Conservation (phyloP, 1,140 invertebrate genomes). For the Aphelenchoides besseyi region DNA sequence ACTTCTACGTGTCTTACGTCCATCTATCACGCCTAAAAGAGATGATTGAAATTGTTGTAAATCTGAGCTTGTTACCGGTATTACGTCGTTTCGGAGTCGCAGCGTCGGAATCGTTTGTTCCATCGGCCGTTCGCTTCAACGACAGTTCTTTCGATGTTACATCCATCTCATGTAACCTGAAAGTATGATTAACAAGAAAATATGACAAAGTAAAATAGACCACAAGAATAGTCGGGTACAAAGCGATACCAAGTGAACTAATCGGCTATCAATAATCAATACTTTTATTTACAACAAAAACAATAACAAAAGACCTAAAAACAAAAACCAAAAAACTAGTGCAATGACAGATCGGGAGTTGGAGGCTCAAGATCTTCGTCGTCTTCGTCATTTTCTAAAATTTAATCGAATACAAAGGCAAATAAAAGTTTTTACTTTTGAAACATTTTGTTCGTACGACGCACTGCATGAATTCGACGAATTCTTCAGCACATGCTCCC, state of each 20-base stretch:
- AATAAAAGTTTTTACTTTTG: constrained; percentile 25
- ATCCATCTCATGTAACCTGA: no score
- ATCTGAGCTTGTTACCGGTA: background rate
- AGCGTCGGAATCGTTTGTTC: background rate
- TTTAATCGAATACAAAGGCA: constrained; percentile 24
- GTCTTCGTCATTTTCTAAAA: constrained; percentile 27
- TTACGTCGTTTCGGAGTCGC: background rate
- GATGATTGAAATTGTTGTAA: background rate
- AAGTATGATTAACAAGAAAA: background rate
- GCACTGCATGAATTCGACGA: constrained; percentile 57
- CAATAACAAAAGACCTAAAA: background rate
- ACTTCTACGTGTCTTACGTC: background rate
- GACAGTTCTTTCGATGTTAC: background rate
- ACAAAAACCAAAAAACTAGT: background rate
- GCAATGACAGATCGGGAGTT: background rate
- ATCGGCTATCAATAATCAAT: background rate
- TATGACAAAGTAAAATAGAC: background rate
- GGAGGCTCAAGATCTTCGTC: background rate
- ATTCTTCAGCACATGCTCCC: constrained; percentile 55
- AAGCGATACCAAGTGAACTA: background rate
- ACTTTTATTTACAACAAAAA: constrained; percentile 2
- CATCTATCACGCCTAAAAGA: background rate
- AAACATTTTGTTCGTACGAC: constrained; percentile 55
- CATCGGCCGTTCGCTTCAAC: background rate
- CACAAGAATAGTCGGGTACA: background rate